Evolutionary conservation across 2,888 invertebrate species (phyloP).

Genomic region (Tiliacea citrago): DNA sequence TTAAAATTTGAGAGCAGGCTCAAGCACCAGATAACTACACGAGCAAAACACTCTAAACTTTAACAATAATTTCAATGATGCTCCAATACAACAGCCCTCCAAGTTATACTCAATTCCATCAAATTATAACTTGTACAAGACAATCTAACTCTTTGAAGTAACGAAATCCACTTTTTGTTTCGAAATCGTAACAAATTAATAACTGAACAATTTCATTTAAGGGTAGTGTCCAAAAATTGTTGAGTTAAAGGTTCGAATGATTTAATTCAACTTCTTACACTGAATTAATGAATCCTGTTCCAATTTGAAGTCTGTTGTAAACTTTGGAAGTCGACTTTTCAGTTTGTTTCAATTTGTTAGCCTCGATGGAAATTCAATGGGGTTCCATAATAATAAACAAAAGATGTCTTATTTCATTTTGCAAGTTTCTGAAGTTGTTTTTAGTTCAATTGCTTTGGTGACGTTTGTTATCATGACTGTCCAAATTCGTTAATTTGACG

Average conservation of each 20-base stretch:
- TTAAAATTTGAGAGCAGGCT: constrained; percentile 63
- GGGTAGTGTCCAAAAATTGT: constrained; percentile 74
- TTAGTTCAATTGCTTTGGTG: constrained; percentile 60
- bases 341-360: constrained; percentile 88
- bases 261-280: constrained; percentile 86
- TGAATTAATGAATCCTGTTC: constrained; percentile 85
- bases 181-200: constrained; percentile 74
- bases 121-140: constrained; percentile 70
- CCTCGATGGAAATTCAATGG: constrained; percentile 83
- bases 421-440: constrained; percentile 56
- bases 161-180: constrained; percentile 71
- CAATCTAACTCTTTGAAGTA: constrained; percentile 68
- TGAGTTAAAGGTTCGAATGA: constrained; percentile 80
- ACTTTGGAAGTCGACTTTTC: constrained; percentile 84
- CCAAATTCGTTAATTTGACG: constrained; percentile 43
- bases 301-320: constrained; percentile 78
- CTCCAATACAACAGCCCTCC: constrained; percentile 60
- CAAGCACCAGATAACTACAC: constrained; percentile 65
- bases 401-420: constrained; percentile 75
- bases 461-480: constrained; percentile 56
- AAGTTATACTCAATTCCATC: constrained; percentile 66
- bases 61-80: constrained; percentile 69
- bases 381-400: constrained; percentile 79
- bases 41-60: constrained; percentile 69
- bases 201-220: constrained; percentile 75